Percentiles rank a stretch among this genome's conserved stretches.
phyloP scores from a whole-genome alignment of 2,113 vertebrate genomes.

The Siniperca chuatsi region DNA sequence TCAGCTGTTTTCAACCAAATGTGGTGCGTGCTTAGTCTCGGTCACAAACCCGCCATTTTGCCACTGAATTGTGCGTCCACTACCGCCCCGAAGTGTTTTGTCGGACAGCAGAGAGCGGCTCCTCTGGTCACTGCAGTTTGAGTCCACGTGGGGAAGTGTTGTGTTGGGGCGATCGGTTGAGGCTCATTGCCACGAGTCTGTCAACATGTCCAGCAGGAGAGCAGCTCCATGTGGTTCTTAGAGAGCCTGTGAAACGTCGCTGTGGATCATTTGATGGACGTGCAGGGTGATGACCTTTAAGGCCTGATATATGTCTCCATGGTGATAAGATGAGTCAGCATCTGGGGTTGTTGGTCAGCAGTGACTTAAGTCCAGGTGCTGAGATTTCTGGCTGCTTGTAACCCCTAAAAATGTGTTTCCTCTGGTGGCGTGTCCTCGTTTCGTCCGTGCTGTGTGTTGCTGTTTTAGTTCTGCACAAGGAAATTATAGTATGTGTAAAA shows the following conservation, averaged over 20 bases:
- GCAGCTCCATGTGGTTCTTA: slow-evolving; percentile 21
- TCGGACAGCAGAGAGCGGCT: too few relatives aligned
- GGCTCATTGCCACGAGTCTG: too few relatives aligned
- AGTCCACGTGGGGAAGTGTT: too few relatives aligned
- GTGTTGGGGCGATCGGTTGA: too few relatives aligned
- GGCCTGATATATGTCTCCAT: neutral
- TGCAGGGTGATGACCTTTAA: neutral
- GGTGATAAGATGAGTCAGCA: slow-evolving; percentile 22
- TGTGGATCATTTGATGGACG: slow-evolving; percentile 10
- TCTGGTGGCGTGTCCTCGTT: slow-evolving; percentile 37
- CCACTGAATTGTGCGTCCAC: too few relatives aligned
- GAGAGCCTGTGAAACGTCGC: neutral
- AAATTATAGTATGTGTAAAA: neutral
- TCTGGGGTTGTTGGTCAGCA: slow-evolving; percentile 15
- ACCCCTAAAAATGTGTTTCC: slow-evolving; percentile 25
- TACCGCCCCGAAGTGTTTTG: too few relatives aligned
- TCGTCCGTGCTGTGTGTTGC: neutral
- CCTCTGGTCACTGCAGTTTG: too few relatives aligned
- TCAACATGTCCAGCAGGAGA: neutral
- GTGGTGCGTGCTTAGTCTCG: too few relatives aligned
- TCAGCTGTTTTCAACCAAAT: too few relatives aligned
- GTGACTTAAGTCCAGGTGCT: slow-evolving; percentile 42
- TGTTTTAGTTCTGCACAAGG: neutral
- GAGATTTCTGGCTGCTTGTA: neutral
- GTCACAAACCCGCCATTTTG: neutral